phyloP scores from a whole-genome alignment of 2,113 vertebrate species.

The Oenanthe oenanthe region DNA sequence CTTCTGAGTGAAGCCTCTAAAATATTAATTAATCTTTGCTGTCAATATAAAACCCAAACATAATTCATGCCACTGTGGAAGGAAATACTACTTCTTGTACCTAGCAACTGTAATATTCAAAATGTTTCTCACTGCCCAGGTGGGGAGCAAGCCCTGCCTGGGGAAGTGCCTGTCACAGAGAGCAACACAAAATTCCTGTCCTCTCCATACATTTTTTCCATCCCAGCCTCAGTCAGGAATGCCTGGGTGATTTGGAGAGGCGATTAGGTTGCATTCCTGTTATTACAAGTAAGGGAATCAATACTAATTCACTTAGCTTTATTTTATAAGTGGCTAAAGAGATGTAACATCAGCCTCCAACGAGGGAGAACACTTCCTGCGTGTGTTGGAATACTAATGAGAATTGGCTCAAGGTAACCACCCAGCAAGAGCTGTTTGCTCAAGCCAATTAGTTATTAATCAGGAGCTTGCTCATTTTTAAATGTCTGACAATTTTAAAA shows the following conservation, averaged over 20 bases:
- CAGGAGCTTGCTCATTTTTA: background rate
- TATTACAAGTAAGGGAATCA: conserved; percentile 38
- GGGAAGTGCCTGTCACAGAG: background rate
- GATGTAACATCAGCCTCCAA: background rate
- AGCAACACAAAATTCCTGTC: background rate
- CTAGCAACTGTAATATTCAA: background rate
- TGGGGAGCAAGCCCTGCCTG: background rate
- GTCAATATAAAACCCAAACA: background rate
- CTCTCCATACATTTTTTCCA: background rate
- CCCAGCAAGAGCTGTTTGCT: background rate
- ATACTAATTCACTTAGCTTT: conserved; percentile 49
- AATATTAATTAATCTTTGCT: background rate
- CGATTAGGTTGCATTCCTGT: background rate
- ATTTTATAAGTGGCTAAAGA: conserved; percentile 8
- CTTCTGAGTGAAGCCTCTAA: background rate
- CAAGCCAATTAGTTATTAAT: conserved; percentile 22
- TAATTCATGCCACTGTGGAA: background rate
- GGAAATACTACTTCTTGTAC: background rate
- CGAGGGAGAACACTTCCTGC: background rate
- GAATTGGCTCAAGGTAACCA: background rate
- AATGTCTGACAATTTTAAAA: background rate
- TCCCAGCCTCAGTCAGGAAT: conserved; percentile 1
- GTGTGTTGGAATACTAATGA: background rate
- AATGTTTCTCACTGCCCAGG: background rate
- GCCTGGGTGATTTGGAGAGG: background rate